Conservation (phyloP, 2,113 vertebrate species). For the Anas platyrhynchos region DNA sequence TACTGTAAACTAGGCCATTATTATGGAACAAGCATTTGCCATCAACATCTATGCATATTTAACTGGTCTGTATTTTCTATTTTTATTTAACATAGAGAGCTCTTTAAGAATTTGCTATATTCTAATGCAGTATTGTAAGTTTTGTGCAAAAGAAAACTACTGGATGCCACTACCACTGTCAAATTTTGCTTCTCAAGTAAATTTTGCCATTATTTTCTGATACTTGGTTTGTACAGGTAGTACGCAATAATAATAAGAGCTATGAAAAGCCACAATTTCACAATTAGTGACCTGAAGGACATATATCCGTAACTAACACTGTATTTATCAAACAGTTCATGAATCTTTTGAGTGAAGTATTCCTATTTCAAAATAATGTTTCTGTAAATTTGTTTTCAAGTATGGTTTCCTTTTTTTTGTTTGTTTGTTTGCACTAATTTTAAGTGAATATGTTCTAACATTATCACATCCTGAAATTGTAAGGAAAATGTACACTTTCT, state of each 20-base stretch:
- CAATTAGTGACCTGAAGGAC: neutral
- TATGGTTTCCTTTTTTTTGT: neutral
- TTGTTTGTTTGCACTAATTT: neutral
- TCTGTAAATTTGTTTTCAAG: neutral
- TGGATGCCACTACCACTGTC: neutral
- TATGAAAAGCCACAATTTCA: neutral
- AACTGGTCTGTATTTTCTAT: conserved; percentile 48
- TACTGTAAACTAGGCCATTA: conserved; percentile 38
- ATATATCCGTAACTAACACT: neutral
- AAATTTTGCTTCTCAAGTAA: neutral
- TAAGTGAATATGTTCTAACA: neutral
- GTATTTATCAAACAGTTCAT: neutral
- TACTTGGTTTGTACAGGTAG: neutral
- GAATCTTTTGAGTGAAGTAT: neutral
- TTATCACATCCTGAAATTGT: neutral
- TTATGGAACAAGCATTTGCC: conserved; percentile 7
- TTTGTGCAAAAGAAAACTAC: neutral
- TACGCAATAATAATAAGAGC: neutral
- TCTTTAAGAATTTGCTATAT: neutral
- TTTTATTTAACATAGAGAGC: neutral
- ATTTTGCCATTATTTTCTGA: neutral
- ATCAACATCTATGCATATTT: conserved; percentile 33
- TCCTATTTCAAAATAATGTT: neutral
- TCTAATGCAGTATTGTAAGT: neutral
- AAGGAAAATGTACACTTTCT: neutral